Evolutionary conservation across 2,888 invertebrate genomes (phyloP).

Genomic region (Ochropleura leucogaster): DNA sequence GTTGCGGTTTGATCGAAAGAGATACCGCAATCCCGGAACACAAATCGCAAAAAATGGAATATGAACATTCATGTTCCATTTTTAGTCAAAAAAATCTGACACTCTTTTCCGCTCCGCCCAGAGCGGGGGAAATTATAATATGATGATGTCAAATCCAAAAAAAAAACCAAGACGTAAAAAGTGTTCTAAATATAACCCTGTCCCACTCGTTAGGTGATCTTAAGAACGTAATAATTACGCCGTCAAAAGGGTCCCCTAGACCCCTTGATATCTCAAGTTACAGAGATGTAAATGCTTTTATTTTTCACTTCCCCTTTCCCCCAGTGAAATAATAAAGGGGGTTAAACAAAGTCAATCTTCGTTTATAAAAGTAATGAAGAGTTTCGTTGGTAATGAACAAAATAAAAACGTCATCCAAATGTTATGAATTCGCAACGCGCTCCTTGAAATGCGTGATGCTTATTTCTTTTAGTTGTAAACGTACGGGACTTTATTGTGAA

Average conservation of each 20-base stretch:
- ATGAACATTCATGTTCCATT: too few relatives aligned
- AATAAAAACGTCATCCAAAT: slow-evolving; percentile 82
- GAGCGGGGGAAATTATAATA: too few relatives aligned
- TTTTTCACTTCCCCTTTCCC: slow-evolving; percentile 27
- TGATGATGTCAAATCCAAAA: background rate
- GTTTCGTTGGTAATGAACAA: slow-evolving; percentile 78
- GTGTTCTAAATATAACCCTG: slow-evolving; percentile 25
- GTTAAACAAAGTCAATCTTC: slow-evolving; percentile 63
- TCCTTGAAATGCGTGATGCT: slow-evolving; percentile 73
- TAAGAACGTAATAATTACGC: slow-evolving; percentile 24
- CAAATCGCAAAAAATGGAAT: too few relatives aligned
- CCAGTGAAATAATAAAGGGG: slow-evolving; percentile 40
- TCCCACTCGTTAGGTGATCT: slow-evolving; percentile 2
- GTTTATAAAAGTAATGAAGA: slow-evolving; percentile 73
- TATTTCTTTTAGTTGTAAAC: slow-evolving; percentile 72
- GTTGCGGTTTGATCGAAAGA: too few relatives aligned
- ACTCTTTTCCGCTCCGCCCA: too few relatives aligned
- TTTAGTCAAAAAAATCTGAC: too few relatives aligned
- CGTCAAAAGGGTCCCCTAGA: slow-evolving; percentile 6
- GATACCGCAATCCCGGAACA: too few relatives aligned
- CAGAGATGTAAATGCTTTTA: slow-evolving; percentile 22
- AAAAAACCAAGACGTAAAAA: background rate
- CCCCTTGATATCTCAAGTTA: slow-evolving; percentile 29
- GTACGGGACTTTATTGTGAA: slow-evolving; percentile 56
- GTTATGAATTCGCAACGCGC: slow-evolving; percentile 85